A percentile compares a stretch with the other conserved stretches of the same genome.
Evolutionary conservation across 2,888 invertebrate species (phyloP).

Genomic region (Phengaris alcon): DNA sequence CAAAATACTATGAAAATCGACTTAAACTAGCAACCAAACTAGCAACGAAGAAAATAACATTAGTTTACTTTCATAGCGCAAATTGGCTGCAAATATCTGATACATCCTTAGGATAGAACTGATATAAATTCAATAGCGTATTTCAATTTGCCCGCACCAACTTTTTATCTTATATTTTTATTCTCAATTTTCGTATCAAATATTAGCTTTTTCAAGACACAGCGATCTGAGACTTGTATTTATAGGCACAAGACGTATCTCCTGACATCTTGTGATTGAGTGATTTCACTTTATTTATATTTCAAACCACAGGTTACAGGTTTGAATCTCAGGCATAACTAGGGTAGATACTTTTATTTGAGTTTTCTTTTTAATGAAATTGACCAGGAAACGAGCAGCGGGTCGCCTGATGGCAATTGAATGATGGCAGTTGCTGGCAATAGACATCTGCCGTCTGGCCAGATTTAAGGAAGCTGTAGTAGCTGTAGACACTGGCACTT

Average conservation of each 20-base stretch:
- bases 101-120: not conserved
- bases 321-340: no score
- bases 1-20: not conserved
- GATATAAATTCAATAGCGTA: conserved; percentile 10
- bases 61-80: not conserved
- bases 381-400: no score
- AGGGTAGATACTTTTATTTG: no score
- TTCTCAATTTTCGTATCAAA: conserved; percentile 9
- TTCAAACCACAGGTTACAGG: no score
- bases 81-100: conserved; percentile 6
- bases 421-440: no score
- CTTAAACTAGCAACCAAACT: not conserved
- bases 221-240: not conserved
- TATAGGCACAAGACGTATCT: not conserved
- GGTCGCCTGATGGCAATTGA: no score
- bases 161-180: not conserved
- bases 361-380: no score
- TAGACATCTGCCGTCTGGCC: no score
- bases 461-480: no score
- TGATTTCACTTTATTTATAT: no score
- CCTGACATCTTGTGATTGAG: not conserved
- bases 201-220: not conserved
- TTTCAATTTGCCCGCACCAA: not conserved
- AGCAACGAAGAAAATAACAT: not conserved
- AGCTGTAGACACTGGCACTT: no score